phyloP scores from a whole-genome alignment of 2,797 vertebrate species.

The Sciurus carolinensis region DNA sequence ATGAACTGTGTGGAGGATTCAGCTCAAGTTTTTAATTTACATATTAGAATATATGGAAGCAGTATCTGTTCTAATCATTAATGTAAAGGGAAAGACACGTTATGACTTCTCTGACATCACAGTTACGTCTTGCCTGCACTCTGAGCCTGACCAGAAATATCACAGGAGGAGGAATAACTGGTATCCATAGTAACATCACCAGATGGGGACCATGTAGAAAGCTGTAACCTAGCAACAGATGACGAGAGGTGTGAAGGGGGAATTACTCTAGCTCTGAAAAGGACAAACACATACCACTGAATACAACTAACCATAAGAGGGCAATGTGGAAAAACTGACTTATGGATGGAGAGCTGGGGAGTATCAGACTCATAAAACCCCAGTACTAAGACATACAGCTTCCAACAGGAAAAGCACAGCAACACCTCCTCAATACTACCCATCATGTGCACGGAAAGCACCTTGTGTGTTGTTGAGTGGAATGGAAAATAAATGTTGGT shows the following conservation, averaged over 20 bases:
- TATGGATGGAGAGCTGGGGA: background rate
- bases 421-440: conserved; percentile 29
- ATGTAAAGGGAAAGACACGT: conserved; percentile 45
- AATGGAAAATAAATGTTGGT: conserved; percentile 68
- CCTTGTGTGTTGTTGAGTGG: conserved; percentile 15
- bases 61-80: background rate
- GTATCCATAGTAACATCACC: conserved; percentile 87
- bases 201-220: conserved; percentile 80
- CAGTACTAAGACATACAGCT: conserved; percentile 26
- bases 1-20: background rate
- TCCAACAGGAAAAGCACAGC: conserved; percentile 60
- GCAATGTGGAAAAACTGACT: conserved; percentile 56
- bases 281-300: conserved; percentile 48
- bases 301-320: conserved; percentile 32
- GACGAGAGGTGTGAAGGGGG: conserved; percentile 64
- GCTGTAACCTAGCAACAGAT: conserved; percentile 84
- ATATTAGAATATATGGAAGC: conserved; percentile 23
- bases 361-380: conserved; percentile 37
- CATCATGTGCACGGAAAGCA: conserved; percentile 16
- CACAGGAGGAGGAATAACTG: conserved; percentile 77
- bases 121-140: conserved; percentile 63
- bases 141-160: conserved; percentile 73
- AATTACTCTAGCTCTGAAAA: conserved; percentile 73
- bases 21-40: background rate
- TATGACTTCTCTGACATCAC: conserved; percentile 84